phyloP scores from a whole-genome alignment of 2,888 invertebrate genomes.

The Spicauda simplicius region DNA sequence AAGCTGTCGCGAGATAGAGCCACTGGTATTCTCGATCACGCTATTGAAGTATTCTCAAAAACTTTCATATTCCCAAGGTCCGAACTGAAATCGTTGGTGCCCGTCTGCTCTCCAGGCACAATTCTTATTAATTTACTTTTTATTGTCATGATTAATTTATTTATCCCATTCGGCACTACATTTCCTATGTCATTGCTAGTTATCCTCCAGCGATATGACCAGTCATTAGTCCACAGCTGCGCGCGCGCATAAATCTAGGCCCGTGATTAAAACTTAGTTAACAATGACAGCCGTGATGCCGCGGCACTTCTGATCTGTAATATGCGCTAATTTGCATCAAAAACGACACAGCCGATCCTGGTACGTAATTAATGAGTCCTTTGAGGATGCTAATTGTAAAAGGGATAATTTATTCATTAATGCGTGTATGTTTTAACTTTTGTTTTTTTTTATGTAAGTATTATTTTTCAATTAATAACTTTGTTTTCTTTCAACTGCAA shows the following conservation, averaged over 20 bases:
- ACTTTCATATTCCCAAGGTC: no score
- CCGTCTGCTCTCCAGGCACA: no score
- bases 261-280: conserved; percentile 59
- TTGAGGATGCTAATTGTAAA: conserved; percentile 19
- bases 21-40: no score
- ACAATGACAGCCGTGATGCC: conserved; percentile 56
- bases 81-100: no score
- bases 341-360: conserved; percentile 21
- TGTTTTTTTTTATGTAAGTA: background rate
- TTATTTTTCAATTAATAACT: background rate
- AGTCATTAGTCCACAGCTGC: conserved; percentile 36
- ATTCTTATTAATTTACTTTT: no score
- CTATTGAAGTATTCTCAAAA: no score
- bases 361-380: conserved; percentile 15
- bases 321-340: conserved; percentile 30
- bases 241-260: conserved; percentile 57
- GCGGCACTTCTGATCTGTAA: conserved; percentile 52
- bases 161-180: no score
- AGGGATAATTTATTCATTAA: conserved; percentile 12
- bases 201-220: conserved; percentile 5
- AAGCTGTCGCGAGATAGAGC: no score
- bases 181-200: background rate
- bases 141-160: no score
- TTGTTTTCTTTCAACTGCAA: no score
- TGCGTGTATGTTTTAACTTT: background rate